A percentile compares a stretch with the other conserved stretches of the same genome.
Evolutionary conservation across 2,888 invertebrate species (phyloP).

Genomic region (Liodrosophila aerea): DNA sequence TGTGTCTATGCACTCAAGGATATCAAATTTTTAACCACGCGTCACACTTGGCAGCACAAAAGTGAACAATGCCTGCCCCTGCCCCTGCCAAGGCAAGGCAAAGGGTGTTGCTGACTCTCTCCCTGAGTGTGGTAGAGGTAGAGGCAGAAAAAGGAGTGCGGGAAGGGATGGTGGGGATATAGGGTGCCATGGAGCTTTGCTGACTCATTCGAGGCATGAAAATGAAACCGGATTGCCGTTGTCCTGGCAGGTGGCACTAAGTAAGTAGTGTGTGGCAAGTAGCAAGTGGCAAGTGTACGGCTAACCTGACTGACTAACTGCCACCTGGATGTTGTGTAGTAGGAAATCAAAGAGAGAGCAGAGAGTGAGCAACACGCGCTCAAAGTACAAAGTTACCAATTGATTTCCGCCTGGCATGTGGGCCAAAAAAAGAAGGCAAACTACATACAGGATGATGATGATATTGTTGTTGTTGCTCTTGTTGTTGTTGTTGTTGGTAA

Average conservation of each 20-base stretch:
- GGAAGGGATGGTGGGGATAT: no score
- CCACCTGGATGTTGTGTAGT: constrained; percentile 1
- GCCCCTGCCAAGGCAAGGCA: no score
- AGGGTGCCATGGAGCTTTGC: constrained; percentile 4
- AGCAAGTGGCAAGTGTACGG: no score
- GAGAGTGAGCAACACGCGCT: constrained; percentile 16
- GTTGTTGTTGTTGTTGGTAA: constrained; percentile 1
- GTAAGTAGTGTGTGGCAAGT: constrained; percentile 17
- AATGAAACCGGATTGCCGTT: constrained; percentile 40
- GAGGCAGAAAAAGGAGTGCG: no score
- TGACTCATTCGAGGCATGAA: constrained; percentile 33
- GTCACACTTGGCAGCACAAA: constrained; percentile 63
- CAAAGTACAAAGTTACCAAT: constrained; percentile 32
- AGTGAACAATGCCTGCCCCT: constrained; percentile 6
- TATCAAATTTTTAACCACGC: constrained; percentile 76
- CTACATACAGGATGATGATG: no score
- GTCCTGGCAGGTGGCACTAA: constrained; percentile 19
- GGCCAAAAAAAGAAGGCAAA: background rate
- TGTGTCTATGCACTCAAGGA: constrained; percentile 57
- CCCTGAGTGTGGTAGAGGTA: background rate
- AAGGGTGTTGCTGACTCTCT: background rate
- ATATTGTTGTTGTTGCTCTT: background rate
- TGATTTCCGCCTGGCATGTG: constrained; percentile 27
- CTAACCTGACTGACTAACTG: constrained; percentile 12
- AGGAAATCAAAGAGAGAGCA: background rate